A percentile compares a stretch with the other conserved stretches of the same genome.
Conservation (phyloP, 2,888 invertebrate species). For the Zootermopsis nevadensis region DNA sequence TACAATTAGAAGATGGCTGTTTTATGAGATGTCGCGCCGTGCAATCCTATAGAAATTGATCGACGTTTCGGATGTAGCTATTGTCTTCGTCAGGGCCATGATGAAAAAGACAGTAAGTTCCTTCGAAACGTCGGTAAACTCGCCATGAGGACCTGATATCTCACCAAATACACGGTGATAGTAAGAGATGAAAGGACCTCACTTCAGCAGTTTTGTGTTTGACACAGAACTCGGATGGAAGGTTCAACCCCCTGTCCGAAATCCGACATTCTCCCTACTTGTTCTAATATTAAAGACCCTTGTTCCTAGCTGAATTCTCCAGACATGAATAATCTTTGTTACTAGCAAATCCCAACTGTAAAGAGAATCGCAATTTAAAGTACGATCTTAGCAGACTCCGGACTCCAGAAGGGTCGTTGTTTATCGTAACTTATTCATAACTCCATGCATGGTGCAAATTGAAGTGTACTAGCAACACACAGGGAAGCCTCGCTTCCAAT, state of each 20-base stretch:
- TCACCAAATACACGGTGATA: background rate
- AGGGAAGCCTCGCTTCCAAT: background rate
- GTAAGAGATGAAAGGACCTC: too few species aligned
- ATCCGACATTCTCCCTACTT: slow-evolving; percentile 21
- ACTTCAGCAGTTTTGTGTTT: background rate
- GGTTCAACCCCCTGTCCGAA: background rate
- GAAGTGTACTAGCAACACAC: slow-evolving; percentile 27
- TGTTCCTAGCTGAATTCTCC: slow-evolving; percentile 42
- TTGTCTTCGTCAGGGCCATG: too few species aligned
- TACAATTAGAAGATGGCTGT: too few species aligned
- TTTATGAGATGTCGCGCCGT: too few species aligned
- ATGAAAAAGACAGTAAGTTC: too few species aligned
- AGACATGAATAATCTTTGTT: slow-evolving; percentile 48
- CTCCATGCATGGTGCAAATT: slow-evolving; percentile 21
- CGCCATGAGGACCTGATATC: too few species aligned
- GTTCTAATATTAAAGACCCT: slow-evolving; percentile 45
- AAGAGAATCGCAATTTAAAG: background rate
- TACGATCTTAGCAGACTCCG: background rate
- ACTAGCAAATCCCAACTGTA: background rate
- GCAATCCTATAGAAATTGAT: too few species aligned
- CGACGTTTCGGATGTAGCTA: too few species aligned
- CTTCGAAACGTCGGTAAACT: too few species aligned
- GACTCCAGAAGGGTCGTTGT: background rate
- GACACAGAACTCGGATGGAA: background rate
- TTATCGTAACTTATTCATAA: slow-evolving; percentile 34